phyloP scores from a whole-genome alignment of 1,140 invertebrate species.

The Drosophila burlai region DNA sequence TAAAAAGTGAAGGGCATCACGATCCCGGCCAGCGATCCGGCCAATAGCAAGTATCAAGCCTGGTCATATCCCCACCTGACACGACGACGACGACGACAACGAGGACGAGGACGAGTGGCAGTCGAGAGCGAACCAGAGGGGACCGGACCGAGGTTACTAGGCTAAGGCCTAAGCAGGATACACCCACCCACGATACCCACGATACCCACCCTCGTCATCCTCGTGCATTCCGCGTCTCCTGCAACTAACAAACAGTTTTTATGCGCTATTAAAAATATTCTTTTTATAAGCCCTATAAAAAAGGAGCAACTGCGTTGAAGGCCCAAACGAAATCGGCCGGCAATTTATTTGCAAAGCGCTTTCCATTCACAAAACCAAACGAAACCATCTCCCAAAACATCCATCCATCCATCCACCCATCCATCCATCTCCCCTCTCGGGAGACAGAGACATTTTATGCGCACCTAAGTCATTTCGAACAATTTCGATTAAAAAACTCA shows the following conservation, averaged over 20 bases:
- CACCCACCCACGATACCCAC: too few relatives aligned
- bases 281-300: conserved; percentile 84
- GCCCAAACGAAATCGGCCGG: conserved; percentile 58
- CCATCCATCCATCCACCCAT: too few relatives aligned
- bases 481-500: conserved; percentile 85
- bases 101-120: background rate
- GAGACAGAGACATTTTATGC: conserved; percentile 81
- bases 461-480: conserved; percentile 84
- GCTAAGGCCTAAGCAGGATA: conserved; percentile 17
- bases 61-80: background rate
- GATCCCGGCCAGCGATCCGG: conserved; percentile 23
- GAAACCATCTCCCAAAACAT: background rate
- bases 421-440: background rate
- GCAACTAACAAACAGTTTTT: conserved; percentile 80
- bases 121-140: background rate
- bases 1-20: conserved; percentile 67
- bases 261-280: conserved; percentile 84
- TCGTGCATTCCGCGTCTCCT: background rate
- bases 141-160: conserved; percentile 3
- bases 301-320: conserved; percentile 46
- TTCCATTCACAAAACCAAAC: conserved; percentile 25
- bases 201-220: background rate
- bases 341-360: conserved; percentile 68
- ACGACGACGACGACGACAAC: background rate
- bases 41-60: conserved; percentile 1